A percentile compares a stretch with the other conserved stretches of the same genome.
phyloP scores from a whole-genome alignment of 2,113 vertebrate genomes.

The Gopherus evgoodei region DNA sequence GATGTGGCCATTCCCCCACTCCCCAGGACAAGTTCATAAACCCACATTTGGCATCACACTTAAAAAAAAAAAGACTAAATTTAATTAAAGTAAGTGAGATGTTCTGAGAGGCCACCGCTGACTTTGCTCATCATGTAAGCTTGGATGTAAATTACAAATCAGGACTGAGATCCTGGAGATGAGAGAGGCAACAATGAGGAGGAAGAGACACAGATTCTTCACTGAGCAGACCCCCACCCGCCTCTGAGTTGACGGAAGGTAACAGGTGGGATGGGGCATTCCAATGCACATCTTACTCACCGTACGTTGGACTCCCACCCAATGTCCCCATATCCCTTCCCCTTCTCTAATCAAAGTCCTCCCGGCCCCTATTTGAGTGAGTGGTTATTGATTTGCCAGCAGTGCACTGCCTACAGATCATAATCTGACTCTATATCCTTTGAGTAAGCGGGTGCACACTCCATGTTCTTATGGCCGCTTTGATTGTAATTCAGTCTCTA shows the following conservation, averaged over 20 bases:
- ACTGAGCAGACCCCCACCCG: background rate
- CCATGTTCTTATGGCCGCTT: background rate
- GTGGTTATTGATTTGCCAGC: conserved; percentile 49
- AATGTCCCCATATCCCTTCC: accelerated
- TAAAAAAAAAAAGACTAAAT: background rate
- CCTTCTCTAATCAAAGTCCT: conserved; percentile 40
- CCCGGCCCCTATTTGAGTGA: background rate
- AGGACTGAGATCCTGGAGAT: background rate
- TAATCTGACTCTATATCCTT: conserved; percentile 34
- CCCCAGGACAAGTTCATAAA: background rate
- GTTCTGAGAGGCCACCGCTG: conserved; percentile 1
- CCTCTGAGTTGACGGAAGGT: accelerated
- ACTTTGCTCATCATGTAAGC: background rate
- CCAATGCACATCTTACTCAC: background rate
- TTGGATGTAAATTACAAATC: background rate
- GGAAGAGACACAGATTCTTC: background rate
- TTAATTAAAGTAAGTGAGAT: background rate
- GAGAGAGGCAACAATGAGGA: background rate
- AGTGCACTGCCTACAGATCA: conserved; percentile 41
- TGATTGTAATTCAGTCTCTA: conserved; percentile 68
- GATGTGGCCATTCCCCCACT: background rate
- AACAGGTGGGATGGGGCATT: accelerated
- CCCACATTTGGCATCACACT: background rate
- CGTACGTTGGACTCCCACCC: background rate
- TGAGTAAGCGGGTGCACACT: conserved; percentile 35